Evolutionary conservation across 2,888 invertebrate genomes (phyloP).

Genomic region (Coronaproctus castanopsis): DNA sequence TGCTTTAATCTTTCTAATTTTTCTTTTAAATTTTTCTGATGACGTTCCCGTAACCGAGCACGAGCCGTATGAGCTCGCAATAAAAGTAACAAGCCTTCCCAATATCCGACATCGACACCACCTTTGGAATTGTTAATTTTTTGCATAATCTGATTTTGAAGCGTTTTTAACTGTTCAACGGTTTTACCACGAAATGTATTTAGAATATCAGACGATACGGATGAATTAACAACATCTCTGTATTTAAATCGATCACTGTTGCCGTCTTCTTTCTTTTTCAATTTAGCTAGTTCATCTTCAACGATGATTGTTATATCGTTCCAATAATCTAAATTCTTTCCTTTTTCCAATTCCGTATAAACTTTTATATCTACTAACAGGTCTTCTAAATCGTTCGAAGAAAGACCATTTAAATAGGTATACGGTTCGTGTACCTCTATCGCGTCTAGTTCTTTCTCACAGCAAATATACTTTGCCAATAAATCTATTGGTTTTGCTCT

Average conservation of each 20-base stretch:
- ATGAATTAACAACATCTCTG: slow-evolving; percentile 54
- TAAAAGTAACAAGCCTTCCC: slow-evolving; percentile 91
- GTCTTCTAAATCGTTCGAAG: slow-evolving; percentile 80
- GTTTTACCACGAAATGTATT: slow-evolving; percentile 84
- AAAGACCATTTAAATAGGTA: slow-evolving; percentile 76
- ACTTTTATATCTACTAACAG: slow-evolving; percentile 88
- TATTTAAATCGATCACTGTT: background rate
- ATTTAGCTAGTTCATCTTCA: slow-evolving; percentile 72
- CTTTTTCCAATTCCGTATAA: slow-evolving; percentile 78
- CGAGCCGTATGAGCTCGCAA: slow-evolving; percentile 88
- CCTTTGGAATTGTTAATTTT: slow-evolving; percentile 68
- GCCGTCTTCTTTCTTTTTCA: slow-evolving; percentile 48
- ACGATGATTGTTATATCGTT: slow-evolving; percentile 87
- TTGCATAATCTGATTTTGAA: slow-evolving; percentile 64
- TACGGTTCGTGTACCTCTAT: slow-evolving; percentile 98
- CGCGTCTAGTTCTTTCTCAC: slow-evolving; percentile 71
- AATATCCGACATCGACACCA: slow-evolving; percentile 90
- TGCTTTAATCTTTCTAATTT: slow-evolving; percentile 78
- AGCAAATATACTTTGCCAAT: slow-evolving; percentile 84
- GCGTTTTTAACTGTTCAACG: slow-evolving; percentile 57
- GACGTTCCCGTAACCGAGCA: slow-evolving; percentile 74
- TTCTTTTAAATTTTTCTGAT: slow-evolving; percentile 68
- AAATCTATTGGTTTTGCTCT: slow-evolving; percentile 96
- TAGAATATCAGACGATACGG: slow-evolving; percentile 76
- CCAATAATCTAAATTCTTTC: slow-evolving; percentile 81